phyloP scores from a whole-genome alignment of 2,113 vertebrate genomes.

The Daubentonia madagascariensis region DNA sequence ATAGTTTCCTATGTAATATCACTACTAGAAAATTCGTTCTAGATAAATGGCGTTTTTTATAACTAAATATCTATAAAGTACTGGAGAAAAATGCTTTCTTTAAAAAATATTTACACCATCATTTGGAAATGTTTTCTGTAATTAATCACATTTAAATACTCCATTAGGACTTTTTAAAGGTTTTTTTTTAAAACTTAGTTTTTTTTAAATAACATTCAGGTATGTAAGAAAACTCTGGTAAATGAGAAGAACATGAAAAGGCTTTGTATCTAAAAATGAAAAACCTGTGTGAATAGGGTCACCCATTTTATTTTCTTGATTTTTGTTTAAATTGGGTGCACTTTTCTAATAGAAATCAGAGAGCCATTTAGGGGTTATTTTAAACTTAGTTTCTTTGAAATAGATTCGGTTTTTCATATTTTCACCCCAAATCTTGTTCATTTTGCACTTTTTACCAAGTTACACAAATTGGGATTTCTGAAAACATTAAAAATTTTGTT shows the following conservation, averaged over 20 bases:
- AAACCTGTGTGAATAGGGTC: background rate
- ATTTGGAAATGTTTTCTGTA: background rate
- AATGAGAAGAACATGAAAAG: background rate
- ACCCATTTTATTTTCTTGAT: background rate
- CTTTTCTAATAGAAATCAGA: constrained; percentile 24
- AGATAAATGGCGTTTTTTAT: background rate
- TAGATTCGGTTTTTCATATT: background rate
- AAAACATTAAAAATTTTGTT: constrained; percentile 35
- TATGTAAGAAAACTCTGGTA: constrained; percentile 4
- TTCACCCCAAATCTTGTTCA: constrained; percentile 11
- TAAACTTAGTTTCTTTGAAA: constrained; percentile 22
- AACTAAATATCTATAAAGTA: background rate
- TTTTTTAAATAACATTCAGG: background rate
- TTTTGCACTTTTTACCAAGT: background rate
- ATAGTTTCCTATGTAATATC: constrained; percentile 7
- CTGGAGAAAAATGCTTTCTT: background rate
- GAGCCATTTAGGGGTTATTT: background rate
- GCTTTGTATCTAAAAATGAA: background rate
- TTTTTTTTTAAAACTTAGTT: background rate
- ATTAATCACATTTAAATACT: background rate
- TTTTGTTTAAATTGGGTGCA: constrained; percentile 25
- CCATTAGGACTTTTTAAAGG: background rate
- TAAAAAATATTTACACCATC: background rate
- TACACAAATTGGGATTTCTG: constrained; percentile 15
- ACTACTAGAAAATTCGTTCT: background rate